Base-by-base conservation (phyloP, 2,888 invertebrate genomes). In the Leptinotarsa haldemani region DNA sequence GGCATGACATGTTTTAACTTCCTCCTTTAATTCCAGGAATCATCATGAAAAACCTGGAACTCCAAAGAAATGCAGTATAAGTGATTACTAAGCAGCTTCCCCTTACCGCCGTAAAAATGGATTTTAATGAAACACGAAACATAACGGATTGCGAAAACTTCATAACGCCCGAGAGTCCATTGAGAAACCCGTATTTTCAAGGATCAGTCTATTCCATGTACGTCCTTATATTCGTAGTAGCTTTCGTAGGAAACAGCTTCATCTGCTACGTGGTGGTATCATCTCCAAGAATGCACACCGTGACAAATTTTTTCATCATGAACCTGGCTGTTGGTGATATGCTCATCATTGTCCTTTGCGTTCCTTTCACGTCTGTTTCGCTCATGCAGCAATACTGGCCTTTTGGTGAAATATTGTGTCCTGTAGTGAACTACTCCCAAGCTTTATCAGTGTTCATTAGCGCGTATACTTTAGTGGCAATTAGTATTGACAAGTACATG, bases 221-320 rank as follows among this genome's bases (percentile, higher is more conserved):
- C 87, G 90, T 90, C 75, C 88, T 90, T 50, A 92, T 95, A 74
- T 94, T 95, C 82, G 85, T 94, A 16, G 89, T 93, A 63, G 93
- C 94, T 0, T 86, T 95, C 15, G 82, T 92, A 7, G 95, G 95
- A 18, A 95, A 95, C 83, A 93, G 93, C 68, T 89, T 94, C 65
- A 96, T 97, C 25, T 96, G 96, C 86, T 96, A 94, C 86, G 94
- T 97, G 30, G 96, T 97, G 0, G 90, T 94, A 78, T 92, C 93
- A 4, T 94, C 94, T 16, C 94, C 95, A 0, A 90, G 95, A 53
- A 97, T 97, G 96, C 91, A 94, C 82, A 97, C 96, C 0, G 96
- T 97, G 3, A 97, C 97, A 58, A 97, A 97, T 87, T 95, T 92
- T 87, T 97, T 97, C 86, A 95, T 97, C 84, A 94, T 95, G 84